Conservation (phyloP, 2,113 vertebrate genomes). For the Serilophus lunatus region DNA sequence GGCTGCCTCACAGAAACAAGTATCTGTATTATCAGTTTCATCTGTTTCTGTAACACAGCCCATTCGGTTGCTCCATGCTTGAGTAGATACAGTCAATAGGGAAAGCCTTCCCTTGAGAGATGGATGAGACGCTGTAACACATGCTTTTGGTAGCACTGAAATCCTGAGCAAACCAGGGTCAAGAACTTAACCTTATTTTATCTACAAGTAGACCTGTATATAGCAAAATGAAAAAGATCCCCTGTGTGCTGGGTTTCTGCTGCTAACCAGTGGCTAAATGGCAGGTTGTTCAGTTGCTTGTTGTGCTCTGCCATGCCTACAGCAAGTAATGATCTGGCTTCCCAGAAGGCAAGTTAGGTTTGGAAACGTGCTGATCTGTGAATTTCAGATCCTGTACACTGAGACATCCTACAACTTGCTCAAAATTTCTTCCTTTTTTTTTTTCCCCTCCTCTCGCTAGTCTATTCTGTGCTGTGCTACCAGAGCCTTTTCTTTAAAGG, state of each 20-base stretch:
- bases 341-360: background rate
- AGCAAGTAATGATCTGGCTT: slow-evolving; percentile 2
- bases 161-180: background rate
- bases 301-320: background rate
- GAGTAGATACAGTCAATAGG: background rate
- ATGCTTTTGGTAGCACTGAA: background rate
- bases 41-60: background rate
- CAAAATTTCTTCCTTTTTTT: background rate
- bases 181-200: background rate
- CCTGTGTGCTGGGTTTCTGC: background rate
- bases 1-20: background rate
- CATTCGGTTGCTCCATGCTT: background rate
- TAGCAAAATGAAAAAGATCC: background rate
- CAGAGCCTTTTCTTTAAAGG: background rate
- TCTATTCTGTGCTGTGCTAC: background rate
- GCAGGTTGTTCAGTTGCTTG: background rate
- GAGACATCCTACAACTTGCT: background rate
- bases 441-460: background rate
- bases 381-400: background rate
- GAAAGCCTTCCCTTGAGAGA: background rate
- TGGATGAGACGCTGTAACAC: background rate
- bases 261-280: background rate
- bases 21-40: background rate
- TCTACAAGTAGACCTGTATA: background rate
- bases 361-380: background rate